Evolutionary conservation across 1,140 invertebrate species (phyloP), one percentile per base, ranked within the genome.

Genomic region (Drosophila ficusphila): DNA sequence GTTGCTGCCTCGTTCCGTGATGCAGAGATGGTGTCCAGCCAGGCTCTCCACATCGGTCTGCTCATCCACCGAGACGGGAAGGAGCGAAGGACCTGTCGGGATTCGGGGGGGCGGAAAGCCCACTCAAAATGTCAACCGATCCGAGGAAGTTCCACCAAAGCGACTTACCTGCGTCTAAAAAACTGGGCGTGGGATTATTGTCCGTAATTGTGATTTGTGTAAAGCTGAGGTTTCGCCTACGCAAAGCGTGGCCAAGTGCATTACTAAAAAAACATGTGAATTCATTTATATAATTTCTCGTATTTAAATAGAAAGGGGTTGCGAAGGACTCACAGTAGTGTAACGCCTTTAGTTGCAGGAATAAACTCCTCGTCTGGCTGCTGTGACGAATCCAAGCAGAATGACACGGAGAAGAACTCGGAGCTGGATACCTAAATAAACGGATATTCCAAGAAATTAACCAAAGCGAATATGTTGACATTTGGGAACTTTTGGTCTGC

Each of bases 391-490:
- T 69, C 92, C 81, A 62, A 93, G 93, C 95, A 94, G 90, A 96
- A 96, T 88, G 93, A 94, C 46, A 96, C 94, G 65, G 94, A 95
- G 91, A 96, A 96, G 88, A 94, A 96, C 76, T 96, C 95, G 44
- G 94, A 95, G 90, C 95, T 96, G 36, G 94, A 94, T 86, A 95
- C 94, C 95, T 96, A 91, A 34, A 52, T 23, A 16, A 36, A 38
- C 14, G 31, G 52, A 53, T 12, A 38, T 16, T 23, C 3, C 11
- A n/a, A n/a, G 2, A 42, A 29, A 19, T 31, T 29, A 41, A 16
- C 14, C n/a, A n/a, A 49, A 3, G 18, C n/a, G 9, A 14, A 14
- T 6, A 7, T 6, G 21, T 18, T 14, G 18, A 11, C 8, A 16
- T 4, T 51, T 21, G 8, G 8, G 36, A 16, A 16, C 18, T 23